Conservation (phyloP, 2,113 vertebrate genomes). For the Ivindomyrus marchei region DNA sequence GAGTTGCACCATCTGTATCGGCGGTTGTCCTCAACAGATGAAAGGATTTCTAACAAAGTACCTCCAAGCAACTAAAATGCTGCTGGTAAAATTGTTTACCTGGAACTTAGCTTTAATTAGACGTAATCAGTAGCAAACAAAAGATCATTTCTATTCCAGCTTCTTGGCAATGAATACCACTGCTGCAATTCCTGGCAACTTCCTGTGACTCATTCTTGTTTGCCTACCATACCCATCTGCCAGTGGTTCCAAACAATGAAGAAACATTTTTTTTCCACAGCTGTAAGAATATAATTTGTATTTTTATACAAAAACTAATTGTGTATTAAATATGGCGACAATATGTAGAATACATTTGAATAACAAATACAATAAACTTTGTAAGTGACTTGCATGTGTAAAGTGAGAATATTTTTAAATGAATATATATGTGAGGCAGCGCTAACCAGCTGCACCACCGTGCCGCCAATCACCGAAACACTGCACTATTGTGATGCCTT, state of each 20-base stretch:
- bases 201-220: not conserved
- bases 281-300: not conserved
- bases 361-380: not conserved
- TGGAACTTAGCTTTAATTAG: conserved; percentile 10
- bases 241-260: conserved; percentile 1
- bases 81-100: conserved; percentile 13
- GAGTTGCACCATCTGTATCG: not conserved
- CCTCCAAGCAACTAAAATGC: not conserved
- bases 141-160: conserved; percentile 9
- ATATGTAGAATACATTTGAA: not conserved
- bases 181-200: not conserved
- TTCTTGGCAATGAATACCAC: not conserved
- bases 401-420: not conserved
- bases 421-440: not conserved
- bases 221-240: not conserved
- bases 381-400: not conserved
- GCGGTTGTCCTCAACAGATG: not conserved
- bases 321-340: not conserved
- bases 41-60: not conserved
- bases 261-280: not conserved
- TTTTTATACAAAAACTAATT: not conserved
- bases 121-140: conserved; percentile 2
- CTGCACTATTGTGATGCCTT: not conserved
- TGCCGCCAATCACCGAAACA: not conserved
- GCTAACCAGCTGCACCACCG: not conserved